Evolutionary conservation across 2,888 invertebrate species (phyloP), one percentile per base, ranked within the genome.

Genomic region (Erebia aethiops): DNA sequence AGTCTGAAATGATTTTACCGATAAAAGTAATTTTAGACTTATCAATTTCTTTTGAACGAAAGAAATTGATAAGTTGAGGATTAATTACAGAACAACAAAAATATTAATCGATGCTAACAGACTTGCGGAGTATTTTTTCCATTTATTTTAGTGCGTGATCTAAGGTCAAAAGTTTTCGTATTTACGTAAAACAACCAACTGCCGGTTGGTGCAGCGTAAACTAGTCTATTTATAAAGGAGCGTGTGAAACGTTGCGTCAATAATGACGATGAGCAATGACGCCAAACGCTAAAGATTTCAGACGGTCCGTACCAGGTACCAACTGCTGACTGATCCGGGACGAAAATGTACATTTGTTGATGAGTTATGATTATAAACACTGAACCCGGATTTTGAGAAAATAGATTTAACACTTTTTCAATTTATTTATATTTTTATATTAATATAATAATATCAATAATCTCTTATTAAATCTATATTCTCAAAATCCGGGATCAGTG

Each of bases 151-250:
- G 21, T 49, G 14, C 13, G 49, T 49, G 62, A 49, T 62, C 21
- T 49, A 49, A 61, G 46, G 46, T 9, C 14, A 61, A 46, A 61
- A 61, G 60, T n/a, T 18, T 61, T 43, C 16, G 61, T 61, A 16
- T 18, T 43, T 46, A 61, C 61, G 46, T 61, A 16, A 46, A 16
- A 43, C 11, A 61, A 43, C 61, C 5, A 62, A 62, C 62, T 7
- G 18, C 9, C 49, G 16, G 62, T 7, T 9, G 18, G 4, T 46
- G 1, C 7, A 13, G 21, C 62, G 62, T 60, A 49, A 62, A 11
- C 61, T 18, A 21, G 8, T 76, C 74, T 78, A 76, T 76, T 74
- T 77, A 74, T 76, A 46, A 21, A 51, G 62, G 58, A 63, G 66
- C 58, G 70, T 75, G 67, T 72, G 71, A 67, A 72, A 75, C 9